Base-by-base conservation (phyloP, 92 coral and sea anemone species). In the Desmophyllum pertusum region DNA sequence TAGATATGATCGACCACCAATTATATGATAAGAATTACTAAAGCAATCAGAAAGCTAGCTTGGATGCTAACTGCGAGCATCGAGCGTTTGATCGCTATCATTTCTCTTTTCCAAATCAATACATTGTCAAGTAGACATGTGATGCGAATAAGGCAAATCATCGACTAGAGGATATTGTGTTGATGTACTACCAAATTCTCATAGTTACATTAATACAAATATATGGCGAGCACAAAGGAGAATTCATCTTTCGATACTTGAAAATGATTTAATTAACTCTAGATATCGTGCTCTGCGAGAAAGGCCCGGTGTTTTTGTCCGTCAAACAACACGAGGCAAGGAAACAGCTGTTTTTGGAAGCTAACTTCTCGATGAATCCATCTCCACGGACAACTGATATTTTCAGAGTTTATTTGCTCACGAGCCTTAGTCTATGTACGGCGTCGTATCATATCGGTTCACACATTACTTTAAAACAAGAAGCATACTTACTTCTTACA, bases 401-500 rank as follows among this genome's bases (percentile, higher is more conserved):
- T 48, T 43, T 14, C 53, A 48, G 53, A 48, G 17, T 0, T 10
- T 0, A 59, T 59, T 59, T 59, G 15, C 14, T 57, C 64, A 55
- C 21, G n/a, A n/a, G n/a, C n/a, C n/a, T n/a, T n/a, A 55, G 29
- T 21, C 64, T 15, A 3, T 3, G 33, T 57, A 55, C 62, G 27
- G 62, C 25, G 11, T 4, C 63, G 63, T 13, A 23, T 23, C n/a
- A 59, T 25, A 59, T 59, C 64, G 64, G 64, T 57, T 25, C 31
- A 25, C 9, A 4, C 64, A 57, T 59, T 25, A 67, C 18, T 67
- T 35, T 23, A 31, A 10, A 25, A 52, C 13, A 37, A 39, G 36
- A 69, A 3, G 53, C 48, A 31, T 55, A 89, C 98, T 84, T 78
- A 96, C 99, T 96, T 92, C 89, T 96, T 15, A 96, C 99, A 73